Percentiles rank a stretch among this genome's conserved stretches.
Evolutionary conservation across 2,888 invertebrate species (phyloP).

Genomic region (Acanthosepion pharaonis): DNA sequence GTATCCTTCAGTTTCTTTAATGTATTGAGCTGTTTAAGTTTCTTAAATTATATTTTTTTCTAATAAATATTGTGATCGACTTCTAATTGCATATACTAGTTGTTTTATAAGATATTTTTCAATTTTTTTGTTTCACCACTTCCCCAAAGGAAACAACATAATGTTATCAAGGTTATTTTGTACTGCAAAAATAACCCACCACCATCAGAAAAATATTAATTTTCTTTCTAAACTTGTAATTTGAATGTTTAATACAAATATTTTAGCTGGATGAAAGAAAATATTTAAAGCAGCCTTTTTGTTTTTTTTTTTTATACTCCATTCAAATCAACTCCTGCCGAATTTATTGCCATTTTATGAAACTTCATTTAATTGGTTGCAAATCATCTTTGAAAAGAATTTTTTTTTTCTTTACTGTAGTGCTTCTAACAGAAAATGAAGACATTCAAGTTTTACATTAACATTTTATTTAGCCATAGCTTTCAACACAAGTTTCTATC

Average conservation of each 20-base stretch:
- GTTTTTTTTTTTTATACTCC: neutral
- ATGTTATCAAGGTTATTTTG: neutral
- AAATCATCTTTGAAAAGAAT: neutral
- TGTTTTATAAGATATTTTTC: neutral
- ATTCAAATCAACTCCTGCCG: neutral
- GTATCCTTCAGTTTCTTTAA: neutral
- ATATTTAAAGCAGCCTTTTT: neutral
- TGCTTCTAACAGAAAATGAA: too few species aligned
- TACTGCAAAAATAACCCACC: neutral
- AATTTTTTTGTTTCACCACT: neutral
- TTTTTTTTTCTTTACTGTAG: neutral
- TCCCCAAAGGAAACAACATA: neutral
- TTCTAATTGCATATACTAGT: neutral
- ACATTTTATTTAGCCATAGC: too few species aligned
- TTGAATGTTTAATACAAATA: neutral
- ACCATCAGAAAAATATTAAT: too few species aligned
- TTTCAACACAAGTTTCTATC: too few species aligned
- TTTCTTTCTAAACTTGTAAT: neutral
- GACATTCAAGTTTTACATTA: too few species aligned
- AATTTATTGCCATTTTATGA: neutral
- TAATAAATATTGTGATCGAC: neutral
- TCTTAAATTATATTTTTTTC: too few species aligned
- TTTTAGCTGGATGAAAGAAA: neutral
- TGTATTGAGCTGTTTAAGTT: too few species aligned
- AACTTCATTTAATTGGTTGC: neutral